A percentile compares a stretch with the other conserved stretches of the same genome.
These are phyloP conservation scores for Hemistola chrysoprasaria DNA, from an alignment of 2,888 invertebrate species.

Conservation along the genomic window DNA sequence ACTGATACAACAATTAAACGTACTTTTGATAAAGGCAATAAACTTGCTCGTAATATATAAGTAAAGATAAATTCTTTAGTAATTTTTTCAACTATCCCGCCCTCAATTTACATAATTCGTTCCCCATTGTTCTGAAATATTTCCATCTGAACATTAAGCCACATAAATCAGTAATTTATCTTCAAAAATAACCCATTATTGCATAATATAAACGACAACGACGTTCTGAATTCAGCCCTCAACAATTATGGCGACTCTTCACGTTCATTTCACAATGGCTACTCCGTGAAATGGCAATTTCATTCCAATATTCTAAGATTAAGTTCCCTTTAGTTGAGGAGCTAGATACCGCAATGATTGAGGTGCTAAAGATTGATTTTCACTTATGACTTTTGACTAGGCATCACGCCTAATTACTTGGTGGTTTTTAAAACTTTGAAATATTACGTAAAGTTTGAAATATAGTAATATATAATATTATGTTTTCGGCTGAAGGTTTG, in stretches of 20 bases:
- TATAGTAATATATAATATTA: no score
- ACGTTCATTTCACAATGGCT: slow-evolving; percentile 64
- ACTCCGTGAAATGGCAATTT: slow-evolving; percentile 23
- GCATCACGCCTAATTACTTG: no score
- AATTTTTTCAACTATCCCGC: not conserved
- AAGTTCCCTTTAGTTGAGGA: slow-evolving; percentile 21
- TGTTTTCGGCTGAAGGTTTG: no score
- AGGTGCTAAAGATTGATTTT: not conserved
- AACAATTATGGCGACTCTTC: slow-evolving; percentile 59
- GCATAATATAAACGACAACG: slow-evolving; percentile 52
- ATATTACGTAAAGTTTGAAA: no score
- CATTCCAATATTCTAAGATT: slow-evolving; percentile 24
- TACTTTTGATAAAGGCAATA: no score
- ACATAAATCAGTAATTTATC: slow-evolving; percentile 37
- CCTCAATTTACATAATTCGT: slow-evolving; percentile 16
- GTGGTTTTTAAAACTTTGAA: no score
- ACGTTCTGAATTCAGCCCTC: slow-evolving; percentile 45
- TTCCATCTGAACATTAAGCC: slow-evolving; percentile 21
- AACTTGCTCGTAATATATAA: no score
- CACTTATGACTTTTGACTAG: no score
- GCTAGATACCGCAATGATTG: slow-evolving; percentile 19
- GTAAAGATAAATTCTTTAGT: no score
- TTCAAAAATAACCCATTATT: slow-evolving; percentile 50
- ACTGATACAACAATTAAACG: no score
- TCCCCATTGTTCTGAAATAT: slow-evolving; percentile 24